Evolutionary conservation across 1,140 invertebrate species (phyloP), one percentile per base, ranked within the genome.

Genomic region (Augochlora pura): DNA sequence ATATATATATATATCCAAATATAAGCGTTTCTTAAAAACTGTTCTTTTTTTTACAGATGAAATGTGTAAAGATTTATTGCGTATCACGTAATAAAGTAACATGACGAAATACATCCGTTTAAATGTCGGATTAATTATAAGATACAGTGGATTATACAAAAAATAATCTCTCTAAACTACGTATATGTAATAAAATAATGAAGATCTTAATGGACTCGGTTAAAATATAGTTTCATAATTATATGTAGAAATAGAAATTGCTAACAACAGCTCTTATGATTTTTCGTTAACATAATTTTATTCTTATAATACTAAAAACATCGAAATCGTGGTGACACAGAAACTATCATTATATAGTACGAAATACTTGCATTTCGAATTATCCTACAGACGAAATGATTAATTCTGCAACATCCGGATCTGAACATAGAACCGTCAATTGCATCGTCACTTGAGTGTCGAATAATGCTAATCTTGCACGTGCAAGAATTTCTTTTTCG

Each of bases 371-470:
- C 5, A 18, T 52, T 16, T 52, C 18, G 49, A n/a, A n/a, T 95
- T 97, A 98, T 90, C 97, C 97, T 81, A 98, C 96, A 64, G 97
- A 95, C 16, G 96, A 96, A 70, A 97, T 95, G 77, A 99, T 95
- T 8, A 99, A 94, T 91, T 99, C 97, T 7, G 97, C 96, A 93
- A 96, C 94, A 66, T 96, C 95, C 71, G 94, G 93, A 89, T 96
- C 95, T 71, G 95, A 94, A 32, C 95, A 96, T 18, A 96, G 91
- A 1, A 96, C 94, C 0, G 95, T 95, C 32, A 97, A 90, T 82
- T 96, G 94, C 94, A 97, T 96, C 0, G 96, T 96, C 0, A 96
- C 97, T 72, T 96, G 96, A 32, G 96, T 96, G 52, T 94, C 95
- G 21, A 94, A 94, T n/a, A 97, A 90, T 0, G 96, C 97, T 63